These are phyloP conservation scores for Sphenodon punctatus DNA, from an alignment of 2,797 vertebrate genomes.

Conservation along the genomic window DNA sequence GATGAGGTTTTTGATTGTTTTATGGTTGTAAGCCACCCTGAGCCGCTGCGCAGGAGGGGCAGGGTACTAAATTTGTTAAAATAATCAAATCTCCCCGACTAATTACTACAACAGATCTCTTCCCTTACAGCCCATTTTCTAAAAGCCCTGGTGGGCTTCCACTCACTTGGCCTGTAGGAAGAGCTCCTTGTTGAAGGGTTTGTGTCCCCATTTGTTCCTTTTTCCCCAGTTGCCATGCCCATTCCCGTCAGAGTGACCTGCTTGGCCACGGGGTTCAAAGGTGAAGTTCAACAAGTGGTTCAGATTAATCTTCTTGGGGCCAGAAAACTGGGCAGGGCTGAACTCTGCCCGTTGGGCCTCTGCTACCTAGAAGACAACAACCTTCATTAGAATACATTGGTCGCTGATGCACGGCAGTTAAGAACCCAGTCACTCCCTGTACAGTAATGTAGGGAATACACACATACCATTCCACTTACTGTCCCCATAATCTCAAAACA, in stretches of 20 bases:
- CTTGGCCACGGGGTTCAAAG: constrained; percentile 94
- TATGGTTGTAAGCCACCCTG: no score
- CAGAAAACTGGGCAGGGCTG: constrained; percentile 97
- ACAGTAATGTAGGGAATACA: no score
- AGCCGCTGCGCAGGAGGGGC: no score
- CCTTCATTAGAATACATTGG: not conserved
- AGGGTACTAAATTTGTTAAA: no score
- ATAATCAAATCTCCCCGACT: no score
- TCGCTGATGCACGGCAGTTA: no score
- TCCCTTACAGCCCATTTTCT: not conserved
- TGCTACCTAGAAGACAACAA: constrained; percentile 85
- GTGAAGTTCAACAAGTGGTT: constrained; percentile 99
- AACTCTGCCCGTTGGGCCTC: constrained; percentile 96
- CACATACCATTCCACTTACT: no score
- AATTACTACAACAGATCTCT: no score
- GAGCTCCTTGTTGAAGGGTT: constrained; percentile 98
- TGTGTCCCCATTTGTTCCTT: constrained; percentile 98
- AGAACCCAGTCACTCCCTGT: no score
- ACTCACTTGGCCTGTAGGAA: constrained; percentile 98
- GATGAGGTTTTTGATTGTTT: no score
- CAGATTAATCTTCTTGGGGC: constrained; percentile 97
- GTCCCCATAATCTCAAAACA: no score
- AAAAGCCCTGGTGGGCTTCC: not conserved
- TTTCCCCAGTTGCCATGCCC: constrained; percentile 90
- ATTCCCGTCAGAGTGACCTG: constrained; percentile 82